Evolutionary conservation across 2,113 vertebrate species (phyloP).

Genomic region (Turnix velox): DNA sequence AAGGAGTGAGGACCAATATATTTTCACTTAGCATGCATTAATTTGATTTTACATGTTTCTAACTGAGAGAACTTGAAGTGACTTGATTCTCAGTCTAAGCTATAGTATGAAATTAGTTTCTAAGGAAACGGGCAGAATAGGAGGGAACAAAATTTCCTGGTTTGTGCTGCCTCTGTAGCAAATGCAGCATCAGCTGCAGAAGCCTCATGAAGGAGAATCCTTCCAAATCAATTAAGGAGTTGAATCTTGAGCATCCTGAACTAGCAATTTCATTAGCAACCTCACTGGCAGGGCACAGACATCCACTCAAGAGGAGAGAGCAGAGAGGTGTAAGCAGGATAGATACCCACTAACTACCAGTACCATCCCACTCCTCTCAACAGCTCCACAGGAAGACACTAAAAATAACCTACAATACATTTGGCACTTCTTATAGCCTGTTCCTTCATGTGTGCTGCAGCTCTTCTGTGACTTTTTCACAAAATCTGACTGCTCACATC

Average conservation of each 20-base stretch:
- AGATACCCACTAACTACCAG: not conserved
- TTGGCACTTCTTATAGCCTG: not conserved
- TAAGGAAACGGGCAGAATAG: not conserved
- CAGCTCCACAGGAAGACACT: not conserved
- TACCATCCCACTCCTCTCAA: not conserved
- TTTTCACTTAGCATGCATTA: not conserved
- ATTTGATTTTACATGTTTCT: not conserved
- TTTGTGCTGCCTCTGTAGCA: not conserved
- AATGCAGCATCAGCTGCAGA: not conserved
- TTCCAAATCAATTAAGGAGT: not conserved
- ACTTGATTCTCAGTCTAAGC: not conserved
- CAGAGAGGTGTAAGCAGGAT: not conserved
- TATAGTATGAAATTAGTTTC: not conserved
- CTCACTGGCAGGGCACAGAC: rapidly evolving
- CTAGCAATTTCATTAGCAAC: not conserved
- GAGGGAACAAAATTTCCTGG: not conserved
- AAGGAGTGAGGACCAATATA: not conserved
- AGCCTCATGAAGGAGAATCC: not conserved
- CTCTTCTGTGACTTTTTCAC: not conserved
- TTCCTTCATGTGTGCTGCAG: not conserved
- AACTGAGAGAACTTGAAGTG: not conserved
- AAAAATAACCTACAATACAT: not conserved
- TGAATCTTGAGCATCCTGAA: not conserved
- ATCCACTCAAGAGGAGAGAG: not conserved
- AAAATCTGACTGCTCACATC: not conserved